phyloP scores from a whole-genome alignment of 2,888 invertebrate species.

The Hipparchia sbordonii region DNA sequence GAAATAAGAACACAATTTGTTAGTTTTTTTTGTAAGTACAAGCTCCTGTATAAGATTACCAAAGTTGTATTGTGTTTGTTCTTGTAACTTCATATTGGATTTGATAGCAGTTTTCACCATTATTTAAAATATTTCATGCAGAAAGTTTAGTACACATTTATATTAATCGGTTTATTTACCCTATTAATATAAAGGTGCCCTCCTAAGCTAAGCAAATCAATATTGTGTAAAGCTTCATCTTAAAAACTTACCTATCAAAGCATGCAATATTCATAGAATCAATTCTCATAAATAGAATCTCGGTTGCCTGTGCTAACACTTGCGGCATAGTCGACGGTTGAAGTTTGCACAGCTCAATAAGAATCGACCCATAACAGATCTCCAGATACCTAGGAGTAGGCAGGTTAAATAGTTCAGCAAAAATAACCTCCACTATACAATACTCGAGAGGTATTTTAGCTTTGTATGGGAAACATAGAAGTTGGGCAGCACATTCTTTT shows the following conservation, averaged over 20 bases:
- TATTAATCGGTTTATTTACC: too few relatives aligned
- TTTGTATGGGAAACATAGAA: constrained; percentile 96
- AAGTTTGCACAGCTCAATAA: constrained; percentile 98
- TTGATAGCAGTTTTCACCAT: too few relatives aligned
- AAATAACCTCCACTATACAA: constrained; percentile 98
- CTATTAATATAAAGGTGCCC: too few relatives aligned
- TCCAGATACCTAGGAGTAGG: constrained; percentile 95
- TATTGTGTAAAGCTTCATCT: background rate
- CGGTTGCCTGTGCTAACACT: constrained; percentile 98
- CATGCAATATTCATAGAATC: constrained; percentile 98
- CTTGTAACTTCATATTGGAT: too few relatives aligned
- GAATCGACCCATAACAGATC: constrained; percentile 95
- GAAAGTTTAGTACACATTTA: too few relatives aligned
- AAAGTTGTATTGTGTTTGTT: too few relatives aligned
- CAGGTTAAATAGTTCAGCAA: constrained; percentile 96
- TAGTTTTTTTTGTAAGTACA: too few relatives aligned
- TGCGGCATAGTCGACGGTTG: constrained; percentile 99
- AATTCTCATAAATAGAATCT: constrained; percentile 97
- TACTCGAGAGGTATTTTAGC: constrained; percentile 98
- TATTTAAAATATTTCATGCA: too few relatives aligned
- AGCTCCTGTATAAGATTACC: too few relatives aligned
- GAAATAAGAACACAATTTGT: background rate
- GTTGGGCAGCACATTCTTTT: constrained; percentile 96
- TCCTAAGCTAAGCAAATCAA: too few relatives aligned
- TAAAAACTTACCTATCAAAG: constrained; percentile 89